phyloP scores from a whole-genome alignment of 2,888 invertebrate genomes.

The Patella pellucida region DNA sequence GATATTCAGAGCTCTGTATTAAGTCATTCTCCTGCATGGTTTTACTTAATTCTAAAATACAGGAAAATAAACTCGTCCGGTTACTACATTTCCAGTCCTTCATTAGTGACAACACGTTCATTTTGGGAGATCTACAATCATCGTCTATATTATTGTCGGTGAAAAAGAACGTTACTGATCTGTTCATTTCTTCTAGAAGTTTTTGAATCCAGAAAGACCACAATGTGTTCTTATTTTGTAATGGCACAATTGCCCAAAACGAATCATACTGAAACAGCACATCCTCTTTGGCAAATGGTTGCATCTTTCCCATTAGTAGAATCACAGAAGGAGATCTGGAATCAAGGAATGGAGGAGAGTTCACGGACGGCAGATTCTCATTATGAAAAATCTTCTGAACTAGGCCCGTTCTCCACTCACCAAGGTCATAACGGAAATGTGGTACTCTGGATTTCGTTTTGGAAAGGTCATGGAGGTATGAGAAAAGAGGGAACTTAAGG shows the following conservation, averaged over 20 bases:
- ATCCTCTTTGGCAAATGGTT: background rate
- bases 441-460: background rate
- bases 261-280: background rate
- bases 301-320: too few relatives aligned
- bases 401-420: background rate
- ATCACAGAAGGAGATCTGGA: too few relatives aligned
- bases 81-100: too few relatives aligned
- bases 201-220: background rate
- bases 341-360: too few relatives aligned
- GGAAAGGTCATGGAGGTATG: background rate
- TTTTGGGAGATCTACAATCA: too few relatives aligned
- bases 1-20: too few relatives aligned
- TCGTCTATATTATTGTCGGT: too few relatives aligned
- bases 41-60: background rate
- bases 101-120: too few relatives aligned
- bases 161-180: too few relatives aligned
- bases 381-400: background rate
- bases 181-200: background rate
- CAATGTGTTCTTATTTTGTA: background rate
- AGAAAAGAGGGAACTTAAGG: background rate
- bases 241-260: background rate
- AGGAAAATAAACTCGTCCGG: background rate
- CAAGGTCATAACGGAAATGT: background rate
- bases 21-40: background rate
- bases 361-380: too few relatives aligned